Conservation (phyloP, 2,113 vertebrate genomes). For the Cyrtonyx montezumae region DNA sequence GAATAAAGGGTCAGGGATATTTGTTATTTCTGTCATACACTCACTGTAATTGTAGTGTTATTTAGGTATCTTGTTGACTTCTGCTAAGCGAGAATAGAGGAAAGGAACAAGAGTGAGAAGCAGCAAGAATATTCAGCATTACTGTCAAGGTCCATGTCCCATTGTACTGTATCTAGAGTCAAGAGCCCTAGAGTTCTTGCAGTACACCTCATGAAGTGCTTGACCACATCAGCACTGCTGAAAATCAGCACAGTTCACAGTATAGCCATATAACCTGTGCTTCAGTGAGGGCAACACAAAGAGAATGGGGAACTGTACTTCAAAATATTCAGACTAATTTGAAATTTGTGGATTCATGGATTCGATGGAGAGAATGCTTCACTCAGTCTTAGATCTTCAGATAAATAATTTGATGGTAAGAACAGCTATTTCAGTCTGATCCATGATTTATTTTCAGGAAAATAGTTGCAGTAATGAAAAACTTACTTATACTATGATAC, state of each 20-base stretch:
- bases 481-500: not conserved
- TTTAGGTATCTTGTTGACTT: not conserved
- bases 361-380: not conserved
- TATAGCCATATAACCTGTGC: fast-evolving
- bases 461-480: not conserved
- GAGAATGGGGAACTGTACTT: not conserved
- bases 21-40: not conserved
- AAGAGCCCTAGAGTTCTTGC: not conserved
- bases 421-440: not conserved
- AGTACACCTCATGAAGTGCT: not conserved
- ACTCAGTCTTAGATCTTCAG: not conserved
- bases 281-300: not conserved
- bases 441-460: not conserved
- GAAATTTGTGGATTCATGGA: not conserved
- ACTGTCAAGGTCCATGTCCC: fast-evolving
- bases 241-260: not conserved
- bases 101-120: not conserved
- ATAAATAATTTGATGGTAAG: not conserved
- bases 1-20: not conserved
- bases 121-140: not conserved
- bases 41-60: not conserved
- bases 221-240: not conserved
- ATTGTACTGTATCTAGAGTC: not conserved
- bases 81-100: not conserved
- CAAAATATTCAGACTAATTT: not conserved